These are phyloP conservation scores for Bombus soroeensis DNA, from an alignment of 1,140 invertebrate genomes.

Conservation along the genomic window DNA sequence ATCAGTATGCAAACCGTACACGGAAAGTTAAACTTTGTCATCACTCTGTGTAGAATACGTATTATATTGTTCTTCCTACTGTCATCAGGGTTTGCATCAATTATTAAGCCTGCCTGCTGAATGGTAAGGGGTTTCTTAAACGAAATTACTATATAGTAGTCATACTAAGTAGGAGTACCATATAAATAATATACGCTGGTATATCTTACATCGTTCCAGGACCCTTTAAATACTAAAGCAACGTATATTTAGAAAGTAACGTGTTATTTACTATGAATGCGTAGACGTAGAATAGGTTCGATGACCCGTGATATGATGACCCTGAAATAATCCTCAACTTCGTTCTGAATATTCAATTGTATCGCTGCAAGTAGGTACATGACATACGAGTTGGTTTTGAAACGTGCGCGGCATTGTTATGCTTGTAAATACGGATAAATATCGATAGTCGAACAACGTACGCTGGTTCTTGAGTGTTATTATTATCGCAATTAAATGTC, in stretches of 20 bases:
- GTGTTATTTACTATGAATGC: not conserved
- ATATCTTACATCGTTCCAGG: not conserved
- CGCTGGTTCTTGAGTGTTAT: too few species aligned
- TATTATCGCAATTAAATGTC: too few species aligned
- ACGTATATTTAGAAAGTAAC: not conserved
- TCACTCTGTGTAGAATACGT: conserved; percentile 42
- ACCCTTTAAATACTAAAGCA: not conserved
- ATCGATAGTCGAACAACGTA: not conserved
- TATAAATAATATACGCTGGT: conserved; percentile 18
- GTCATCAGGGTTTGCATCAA: conserved; percentile 31
- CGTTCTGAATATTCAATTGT: not conserved
- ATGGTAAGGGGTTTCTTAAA: not conserved
- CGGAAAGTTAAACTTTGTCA: conserved; percentile 52
- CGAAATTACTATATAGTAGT: not conserved
- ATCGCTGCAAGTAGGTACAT: not conserved
- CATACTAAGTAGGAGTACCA: not conserved
- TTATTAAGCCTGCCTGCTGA: conserved; percentile 5
- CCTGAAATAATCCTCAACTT: not conserved
- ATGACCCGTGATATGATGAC: not conserved
- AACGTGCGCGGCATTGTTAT: not conserved
- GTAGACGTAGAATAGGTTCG: not conserved
- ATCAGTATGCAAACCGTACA: conserved; percentile 57
- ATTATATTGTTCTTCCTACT: conserved; percentile 42
- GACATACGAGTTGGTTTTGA: not conserved
- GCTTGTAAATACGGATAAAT: not conserved